phyloP scores from a whole-genome alignment of 2,797 vertebrate species.

The Lateolabrax maculatus region DNA sequence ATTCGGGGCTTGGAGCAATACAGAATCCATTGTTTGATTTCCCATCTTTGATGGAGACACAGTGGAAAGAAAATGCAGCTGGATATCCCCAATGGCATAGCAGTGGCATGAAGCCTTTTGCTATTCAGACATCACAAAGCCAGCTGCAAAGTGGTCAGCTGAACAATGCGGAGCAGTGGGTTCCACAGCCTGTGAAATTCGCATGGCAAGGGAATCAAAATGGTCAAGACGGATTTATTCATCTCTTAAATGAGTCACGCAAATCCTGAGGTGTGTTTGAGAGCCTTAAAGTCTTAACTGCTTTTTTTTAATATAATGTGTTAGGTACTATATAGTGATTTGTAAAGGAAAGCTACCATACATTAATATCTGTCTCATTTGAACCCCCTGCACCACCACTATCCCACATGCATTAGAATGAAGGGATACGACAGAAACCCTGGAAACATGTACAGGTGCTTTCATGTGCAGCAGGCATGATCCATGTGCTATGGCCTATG shows the following conservation, averaged over 20 bases:
- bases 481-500: slow-evolving; percentile 40
- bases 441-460: slow-evolving; percentile 33
- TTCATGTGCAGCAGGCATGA: slow-evolving; percentile 57
- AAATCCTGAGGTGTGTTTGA: slow-evolving; percentile 37
- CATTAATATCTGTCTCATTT: background rate
- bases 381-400: background rate
- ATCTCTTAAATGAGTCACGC: slow-evolving; percentile 43
- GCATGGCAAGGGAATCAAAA: slow-evolving; percentile 46
- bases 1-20: slow-evolving; percentile 58
- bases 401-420: slow-evolving; percentile 7
- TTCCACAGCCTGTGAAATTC: slow-evolving; percentile 48
- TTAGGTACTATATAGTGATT: slow-evolving; percentile 3
- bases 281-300: background rate
- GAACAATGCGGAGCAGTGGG: slow-evolving; percentile 42
- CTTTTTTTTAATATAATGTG: background rate
- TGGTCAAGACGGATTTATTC: slow-evolving; percentile 40
- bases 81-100: slow-evolving; percentile 42
- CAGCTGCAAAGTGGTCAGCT: slow-evolving; percentile 63
- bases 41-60: slow-evolving; percentile 67
- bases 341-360: too few relatives aligned
- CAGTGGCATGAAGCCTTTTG: slow-evolving; percentile 41
- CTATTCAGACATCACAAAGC: slow-evolving; percentile 57
- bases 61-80: slow-evolving; percentile 67
- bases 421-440: slow-evolving; percentile 6
- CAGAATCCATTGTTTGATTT: slow-evolving; percentile 79